Evolutionary conservation across 2,797 vertebrate species (phyloP).

Genomic region (Mormyrus proboscirostris): DNA sequence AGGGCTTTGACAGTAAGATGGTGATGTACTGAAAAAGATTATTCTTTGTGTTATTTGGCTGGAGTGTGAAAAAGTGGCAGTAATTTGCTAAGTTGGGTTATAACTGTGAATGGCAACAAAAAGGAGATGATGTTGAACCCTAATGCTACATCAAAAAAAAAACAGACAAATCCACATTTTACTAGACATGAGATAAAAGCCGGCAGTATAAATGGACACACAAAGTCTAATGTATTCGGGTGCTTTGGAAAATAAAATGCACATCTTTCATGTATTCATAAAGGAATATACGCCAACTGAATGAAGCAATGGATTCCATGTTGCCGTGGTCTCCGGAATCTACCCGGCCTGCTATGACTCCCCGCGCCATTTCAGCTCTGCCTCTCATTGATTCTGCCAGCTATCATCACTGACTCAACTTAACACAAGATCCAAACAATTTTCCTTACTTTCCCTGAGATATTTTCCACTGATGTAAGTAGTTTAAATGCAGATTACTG

Average conservation of each 20-base stretch:
- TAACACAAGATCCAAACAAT: background rate
- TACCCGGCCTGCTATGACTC: background rate
- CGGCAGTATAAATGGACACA: background rate
- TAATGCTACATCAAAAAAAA: background rate
- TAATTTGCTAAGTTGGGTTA: background rate
- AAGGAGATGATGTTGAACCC: background rate
- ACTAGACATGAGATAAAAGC: background rate
- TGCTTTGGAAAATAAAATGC: background rate
- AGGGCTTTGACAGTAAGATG: background rate
- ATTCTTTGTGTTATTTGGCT: background rate
- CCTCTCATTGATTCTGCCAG: background rate
- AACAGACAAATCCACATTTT: background rate
- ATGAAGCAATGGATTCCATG: background rate
- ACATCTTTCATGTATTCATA: background rate
- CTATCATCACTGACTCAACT: background rate
- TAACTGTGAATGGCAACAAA: background rate
- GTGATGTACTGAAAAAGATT: background rate
- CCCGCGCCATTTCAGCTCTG: background rate
- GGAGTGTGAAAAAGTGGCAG: background rate
- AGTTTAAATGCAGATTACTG: constrained; percentile 4
- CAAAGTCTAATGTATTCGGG: background rate
- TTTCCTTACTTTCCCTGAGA: background rate
- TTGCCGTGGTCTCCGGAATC: background rate
- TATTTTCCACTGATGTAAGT: background rate
- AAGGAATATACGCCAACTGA: background rate